Base-by-base conservation (phyloP, 2,888 invertebrate genomes). In the Lysandra bellargus region DNA sequence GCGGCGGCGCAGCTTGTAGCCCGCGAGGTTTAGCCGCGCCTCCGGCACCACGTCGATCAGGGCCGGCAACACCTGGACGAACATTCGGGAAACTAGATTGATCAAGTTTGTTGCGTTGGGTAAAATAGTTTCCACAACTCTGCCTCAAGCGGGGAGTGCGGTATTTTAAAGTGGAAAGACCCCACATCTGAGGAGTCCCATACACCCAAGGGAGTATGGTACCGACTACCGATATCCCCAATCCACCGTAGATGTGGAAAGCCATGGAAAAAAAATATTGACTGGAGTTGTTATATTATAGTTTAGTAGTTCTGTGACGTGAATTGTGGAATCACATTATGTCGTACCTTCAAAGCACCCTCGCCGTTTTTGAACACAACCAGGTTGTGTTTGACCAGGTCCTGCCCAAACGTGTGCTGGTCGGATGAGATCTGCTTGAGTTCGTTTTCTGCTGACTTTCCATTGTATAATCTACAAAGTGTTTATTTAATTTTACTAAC, bases 21-120 rank as follows among this genome's bases (percentile, higher is more conserved):
- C 98, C 3, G 99, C 99, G 81, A 99, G 95, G 94, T 99, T 99
- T 3, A 99, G 95, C 61, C 99, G 95, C 0, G 99, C 99, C 93
- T 99, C 99, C 0, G 99, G 98, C 49, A 99, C 98, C 4, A 99
- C 98, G 90, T 99, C 99, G 1, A 99, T 97, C 69, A 99, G 92
- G 61, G 97, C 96, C 0, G 99, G 99, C 82, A 99, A 95, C 0
- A 96, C 93, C 95, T 95, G 30, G 5, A 77, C 49, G 4, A 49
- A 30, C n/a, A 30, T 6, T 7, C 53, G 3, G 75, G 23, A 77
- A 23, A 69, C 53, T 77, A 57, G 12, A 49, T 9, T 9, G 44
- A 44, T 44, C 9, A 44, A 44, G 49, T 49, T 9, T 9, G 49
- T 9, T 9, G 49, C 0, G 49, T 49, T 49, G 23, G 23, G 23